A percentile compares a stretch with the other conserved stretches of the same genome.
Conservation (phyloP, 2,797 vertebrate genomes). For the Percopsis omiscomaycus region DNA sequence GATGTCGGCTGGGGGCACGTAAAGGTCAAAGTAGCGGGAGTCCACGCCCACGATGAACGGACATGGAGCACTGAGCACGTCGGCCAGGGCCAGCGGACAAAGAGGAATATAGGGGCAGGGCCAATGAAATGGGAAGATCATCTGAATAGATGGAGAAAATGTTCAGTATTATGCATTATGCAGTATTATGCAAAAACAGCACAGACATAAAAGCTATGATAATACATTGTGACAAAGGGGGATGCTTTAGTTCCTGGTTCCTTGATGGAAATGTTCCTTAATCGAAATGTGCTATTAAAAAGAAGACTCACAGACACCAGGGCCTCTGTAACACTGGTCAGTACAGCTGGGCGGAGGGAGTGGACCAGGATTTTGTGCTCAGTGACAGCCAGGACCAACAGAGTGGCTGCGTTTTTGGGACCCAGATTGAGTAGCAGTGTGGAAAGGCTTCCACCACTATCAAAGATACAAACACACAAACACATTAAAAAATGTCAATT, state of each 20-base stretch:
- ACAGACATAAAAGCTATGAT: not conserved
- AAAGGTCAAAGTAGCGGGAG: constrained; percentile 97
- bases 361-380: constrained; percentile 99
- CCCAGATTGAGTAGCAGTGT: constrained; percentile 95
- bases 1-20: constrained; percentile 94
- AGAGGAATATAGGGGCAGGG: constrained; percentile 97
- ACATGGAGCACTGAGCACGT: constrained; percentile 94
- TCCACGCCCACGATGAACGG: constrained; percentile 98
- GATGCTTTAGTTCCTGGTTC: no score
- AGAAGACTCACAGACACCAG: constrained; percentile 90
- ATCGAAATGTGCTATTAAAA: not conserved
- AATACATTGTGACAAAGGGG: no score
- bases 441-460: constrained; percentile 93
- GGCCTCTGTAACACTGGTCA: constrained; percentile 97
- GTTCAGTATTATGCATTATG: not conserved
- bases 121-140: constrained; percentile 99
- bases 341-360: constrained; percentile 93
- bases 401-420: constrained; percentile 92
- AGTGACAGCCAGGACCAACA: constrained; percentile 95
- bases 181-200: not conserved
- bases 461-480: not conserved
- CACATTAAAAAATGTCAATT: not conserved
- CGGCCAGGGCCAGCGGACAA: constrained; percentile 94
- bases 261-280: no score
- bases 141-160: constrained; percentile 72